Base-by-base conservation (phyloP, 1,140 invertebrate genomes). In the Mesaphorura yosii region DNA sequence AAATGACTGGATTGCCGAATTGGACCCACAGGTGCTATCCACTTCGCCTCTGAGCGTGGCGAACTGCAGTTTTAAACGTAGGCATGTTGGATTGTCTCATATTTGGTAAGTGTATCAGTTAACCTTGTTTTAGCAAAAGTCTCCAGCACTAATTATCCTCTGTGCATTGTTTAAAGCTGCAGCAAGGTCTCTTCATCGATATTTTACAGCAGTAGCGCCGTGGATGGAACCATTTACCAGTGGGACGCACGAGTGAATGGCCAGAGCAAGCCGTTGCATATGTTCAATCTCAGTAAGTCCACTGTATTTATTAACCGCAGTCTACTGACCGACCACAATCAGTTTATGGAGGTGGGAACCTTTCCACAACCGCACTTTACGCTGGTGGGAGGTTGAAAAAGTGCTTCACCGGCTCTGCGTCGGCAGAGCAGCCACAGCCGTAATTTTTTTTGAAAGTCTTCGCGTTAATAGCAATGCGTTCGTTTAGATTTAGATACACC, bases 21-120 rank as follows among this genome's bases (percentile, higher is more conserved):
- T n/a, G n/a, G n/a, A n/a, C 31, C 31, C 31, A 44, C 20, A 25
- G 10, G 41, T 49, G 46, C 64, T 47, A 60, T 62, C 62, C 57
- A 57, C 23, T 22, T 46, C 51, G 20, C 3, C 26, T 28, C 7
- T 19, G 19, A 55, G 20, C 12, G 50, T 19, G 37, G 31, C 37
- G 29, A 20, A 20, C 3, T 27, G 15, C 23, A 15, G 19, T 37
- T 31, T 10, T 10, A 34, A 53, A 23, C 6, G 23, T 3, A 41
- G 20, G 23, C 60, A 62, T 40, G 19, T 7, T 5, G 53, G 53
- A 1, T 28, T 62, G n/a, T 51, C 56, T 29, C 48, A 49, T 22
- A 20, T 55, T 2, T 46, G 52, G 59, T 60, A 54, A 40, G 7
- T 12, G 20, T 48, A 14, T 42, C 40, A 42, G 22, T 14, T 42